Evolutionary conservation across 1,140 invertebrate genomes (phyloP).

Genomic region (Melipona quadrifasciata): DNA sequence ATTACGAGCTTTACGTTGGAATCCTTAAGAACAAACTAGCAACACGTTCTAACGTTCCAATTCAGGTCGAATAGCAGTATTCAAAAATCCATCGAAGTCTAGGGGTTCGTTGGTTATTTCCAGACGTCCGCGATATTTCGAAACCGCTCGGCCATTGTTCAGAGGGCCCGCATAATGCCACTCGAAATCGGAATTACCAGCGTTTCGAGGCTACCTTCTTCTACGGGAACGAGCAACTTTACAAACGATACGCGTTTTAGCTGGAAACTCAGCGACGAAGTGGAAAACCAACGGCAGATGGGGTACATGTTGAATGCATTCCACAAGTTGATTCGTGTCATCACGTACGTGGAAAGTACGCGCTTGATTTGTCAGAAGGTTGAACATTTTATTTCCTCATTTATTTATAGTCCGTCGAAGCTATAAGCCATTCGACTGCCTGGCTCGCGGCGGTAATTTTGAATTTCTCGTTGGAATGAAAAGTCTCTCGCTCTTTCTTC

Average conservation of each 20-base stretch:
- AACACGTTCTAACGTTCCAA: background rate
- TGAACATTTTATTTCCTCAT: background rate
- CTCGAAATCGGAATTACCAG: background rate
- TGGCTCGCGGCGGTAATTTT: background rate
- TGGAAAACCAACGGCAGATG: background rate
- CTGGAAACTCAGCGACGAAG: background rate
- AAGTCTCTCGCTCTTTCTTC: background rate
- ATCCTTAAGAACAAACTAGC: background rate
- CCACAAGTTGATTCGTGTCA: conserved; percentile 33
- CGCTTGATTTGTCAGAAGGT: background rate
- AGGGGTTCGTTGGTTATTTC: background rate
- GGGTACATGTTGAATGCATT: conserved; percentile 41
- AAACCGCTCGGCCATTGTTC: background rate
- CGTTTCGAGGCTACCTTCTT: background rate
- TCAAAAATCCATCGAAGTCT: background rate
- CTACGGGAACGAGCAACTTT: background rate
- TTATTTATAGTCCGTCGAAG: background rate
- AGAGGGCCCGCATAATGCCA: background rate
- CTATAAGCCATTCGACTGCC: background rate
- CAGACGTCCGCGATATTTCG: background rate
- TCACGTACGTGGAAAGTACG: background rate
- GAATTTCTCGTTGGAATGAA: background rate
- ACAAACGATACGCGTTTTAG: background rate
- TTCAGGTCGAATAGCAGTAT: background rate
- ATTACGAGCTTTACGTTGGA: background rate